phyloP scores from a whole-genome alignment of 2,113 vertebrate genomes.

The Sinocyclocheilus anshuiensis region DNA sequence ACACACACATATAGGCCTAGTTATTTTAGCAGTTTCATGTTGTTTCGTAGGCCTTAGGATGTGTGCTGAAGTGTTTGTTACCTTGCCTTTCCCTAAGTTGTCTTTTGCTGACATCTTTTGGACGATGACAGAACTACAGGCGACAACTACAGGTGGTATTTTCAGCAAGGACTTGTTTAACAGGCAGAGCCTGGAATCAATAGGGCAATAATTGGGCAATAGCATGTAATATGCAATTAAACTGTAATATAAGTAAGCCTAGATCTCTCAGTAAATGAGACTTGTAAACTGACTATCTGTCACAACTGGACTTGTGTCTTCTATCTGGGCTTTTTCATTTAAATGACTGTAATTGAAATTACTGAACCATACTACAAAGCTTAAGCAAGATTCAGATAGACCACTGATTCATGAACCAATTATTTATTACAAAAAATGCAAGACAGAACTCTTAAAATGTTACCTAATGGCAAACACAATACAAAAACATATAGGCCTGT shows the following conservation, averaged over 20 bases:
- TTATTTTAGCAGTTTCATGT: no score
- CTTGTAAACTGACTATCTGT: background rate
- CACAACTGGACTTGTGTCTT: background rate
- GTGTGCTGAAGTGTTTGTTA: background rate
- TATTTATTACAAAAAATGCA: slow-evolving; percentile 78
- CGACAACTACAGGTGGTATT: background rate
- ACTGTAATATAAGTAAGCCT: no score
- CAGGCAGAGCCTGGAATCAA: background rate
- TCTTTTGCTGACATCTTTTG: slow-evolving; percentile 37
- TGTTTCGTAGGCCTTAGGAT: no score
- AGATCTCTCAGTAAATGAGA: background rate
- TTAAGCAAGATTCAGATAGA: background rate
- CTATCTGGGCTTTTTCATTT: background rate
- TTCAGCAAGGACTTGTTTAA: background rate
- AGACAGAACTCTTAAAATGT: slow-evolving; percentile 72
- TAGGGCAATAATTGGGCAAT: no score
- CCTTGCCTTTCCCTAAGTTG: background rate
- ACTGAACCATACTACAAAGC: background rate
- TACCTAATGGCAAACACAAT: slow-evolving; percentile 76
- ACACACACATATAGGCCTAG: no score
- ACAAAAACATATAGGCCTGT: slow-evolving; percentile 64
- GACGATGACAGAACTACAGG: background rate
- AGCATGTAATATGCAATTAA: no score
- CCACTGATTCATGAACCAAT: slow-evolving; percentile 56
- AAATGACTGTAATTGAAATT: no score